A percentile compares a stretch with the other conserved stretches of the same genome.
These are phyloP conservation scores for Chunga burmeisteri DNA, from an alignment of 2,113 vertebrate genomes.

Conservation along the genomic window DNA sequence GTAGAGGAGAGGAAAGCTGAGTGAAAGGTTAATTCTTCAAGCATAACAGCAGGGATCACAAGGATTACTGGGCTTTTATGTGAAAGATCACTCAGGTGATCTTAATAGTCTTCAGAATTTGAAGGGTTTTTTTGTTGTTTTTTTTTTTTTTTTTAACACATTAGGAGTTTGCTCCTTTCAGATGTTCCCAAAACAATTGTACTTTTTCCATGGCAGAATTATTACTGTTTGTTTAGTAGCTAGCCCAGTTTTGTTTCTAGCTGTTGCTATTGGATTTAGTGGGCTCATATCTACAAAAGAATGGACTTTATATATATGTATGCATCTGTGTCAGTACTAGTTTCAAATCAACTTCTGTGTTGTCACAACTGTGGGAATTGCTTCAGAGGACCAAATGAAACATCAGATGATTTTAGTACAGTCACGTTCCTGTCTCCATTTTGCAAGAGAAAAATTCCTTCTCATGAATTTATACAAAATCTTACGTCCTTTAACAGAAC, in stretches of 20 bases:
- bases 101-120: neutral
- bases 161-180: neutral
- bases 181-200: neutral
- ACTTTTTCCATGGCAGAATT: neutral
- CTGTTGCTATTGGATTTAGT: neutral
- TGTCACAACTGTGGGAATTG: neutral
- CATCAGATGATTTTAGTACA: neutral
- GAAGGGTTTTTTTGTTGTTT: neutral
- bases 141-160: neutral
- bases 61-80: neutral
- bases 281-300: neutral
- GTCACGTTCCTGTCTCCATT: neutral
- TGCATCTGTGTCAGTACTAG: neutral
- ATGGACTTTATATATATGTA: rapidly evolving
- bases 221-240: neutral
- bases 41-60: neutral
- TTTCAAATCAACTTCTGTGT: neutral
- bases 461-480: neutral
- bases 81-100: neutral
- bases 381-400: neutral
- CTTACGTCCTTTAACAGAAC: neutral
- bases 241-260: neutral
- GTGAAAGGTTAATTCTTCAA: neutral
- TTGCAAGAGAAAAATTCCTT: neutral
- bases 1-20: neutral